Evolutionary conservation across 2,113 vertebrate genomes (phyloP).

Genomic region (Bos javanicus): DNA sequence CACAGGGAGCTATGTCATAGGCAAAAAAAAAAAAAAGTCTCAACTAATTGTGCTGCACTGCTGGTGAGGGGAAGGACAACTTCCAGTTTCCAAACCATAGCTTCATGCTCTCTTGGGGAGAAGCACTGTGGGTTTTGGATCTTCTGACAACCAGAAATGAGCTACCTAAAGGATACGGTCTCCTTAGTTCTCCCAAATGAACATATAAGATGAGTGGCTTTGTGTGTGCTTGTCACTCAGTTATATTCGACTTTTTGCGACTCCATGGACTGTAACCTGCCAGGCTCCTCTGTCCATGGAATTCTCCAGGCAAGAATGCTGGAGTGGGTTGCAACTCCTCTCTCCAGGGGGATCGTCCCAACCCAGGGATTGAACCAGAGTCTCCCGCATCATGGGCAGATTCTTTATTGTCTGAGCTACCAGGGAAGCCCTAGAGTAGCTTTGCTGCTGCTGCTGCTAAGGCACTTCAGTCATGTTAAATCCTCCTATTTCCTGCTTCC

Average conservation of each 20-base stretch:
- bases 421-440: not conserved
- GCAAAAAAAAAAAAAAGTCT: not conserved
- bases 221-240: not conserved
- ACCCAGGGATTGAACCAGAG: accelerated
- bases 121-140: not conserved
- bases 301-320: not conserved
- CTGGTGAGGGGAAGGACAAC: not conserved
- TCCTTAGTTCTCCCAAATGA: not conserved
- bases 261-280: not conserved
- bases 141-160: not conserved
- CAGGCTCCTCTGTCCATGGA: not conserved
- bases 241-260: not conserved
- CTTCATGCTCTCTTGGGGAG: not conserved
- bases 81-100: not conserved
- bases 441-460: not conserved
- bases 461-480: accelerated
- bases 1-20: not conserved
- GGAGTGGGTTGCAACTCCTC: not conserved
- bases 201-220: not conserved
- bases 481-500: not conserved
- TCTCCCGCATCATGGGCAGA: not conserved
- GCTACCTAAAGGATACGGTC: not conserved
- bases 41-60: not conserved
- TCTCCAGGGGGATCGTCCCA: not conserved
- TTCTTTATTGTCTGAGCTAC: not conserved